Percentiles rank a stretch among this genome's conserved stretches.
Evolutionary conservation across 1,140 invertebrate species (phyloP).

Genomic region (Camponotus floridanus): DNA sequence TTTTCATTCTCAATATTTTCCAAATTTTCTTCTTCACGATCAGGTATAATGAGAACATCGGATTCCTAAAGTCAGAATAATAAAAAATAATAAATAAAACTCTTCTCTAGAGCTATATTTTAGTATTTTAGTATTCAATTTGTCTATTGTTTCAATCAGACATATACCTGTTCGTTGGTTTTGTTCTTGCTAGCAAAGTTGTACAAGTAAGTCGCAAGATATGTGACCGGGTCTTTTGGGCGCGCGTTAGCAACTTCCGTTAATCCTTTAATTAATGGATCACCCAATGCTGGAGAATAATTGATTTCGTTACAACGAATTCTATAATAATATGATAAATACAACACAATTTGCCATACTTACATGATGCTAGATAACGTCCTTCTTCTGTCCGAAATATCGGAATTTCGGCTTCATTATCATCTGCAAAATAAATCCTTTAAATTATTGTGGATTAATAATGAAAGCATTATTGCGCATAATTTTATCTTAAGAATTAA

Average conservation of each 20-base stretch:
- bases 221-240: slow-evolving; percentile 93
- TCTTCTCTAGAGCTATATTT: neutral
- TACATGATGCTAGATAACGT: slow-evolving; percentile 93
- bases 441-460: slow-evolving; percentile 12
- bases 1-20: slow-evolving; percentile 68
- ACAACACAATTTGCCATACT: slow-evolving; percentile 78
- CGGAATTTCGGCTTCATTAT: slow-evolving; percentile 89
- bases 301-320: slow-evolving; percentile 42
- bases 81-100: neutral
- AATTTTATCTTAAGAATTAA: slow-evolving; percentile 11
- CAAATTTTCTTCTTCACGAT: slow-evolving; percentile 79
- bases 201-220: slow-evolving; percentile 93
- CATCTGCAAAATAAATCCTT: slow-evolving; percentile 81
- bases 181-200: slow-evolving; percentile 89
- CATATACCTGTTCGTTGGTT: slow-evolving; percentile 52
- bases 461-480: neutral
- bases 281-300: slow-evolving; percentile 90
- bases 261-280: slow-evolving; percentile 94
- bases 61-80: slow-evolving; percentile 82
- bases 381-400: slow-evolving; percentile 93
- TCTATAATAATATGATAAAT: neutral
- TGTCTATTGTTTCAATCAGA: neutral
- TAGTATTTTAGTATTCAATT: neutral
- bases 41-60: slow-evolving; percentile 85
- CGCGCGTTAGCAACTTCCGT: slow-evolving; percentile 93